Base-by-base conservation (phyloP, 2,888 invertebrate genomes). In the Caenorhabditis imperialis region DNA sequence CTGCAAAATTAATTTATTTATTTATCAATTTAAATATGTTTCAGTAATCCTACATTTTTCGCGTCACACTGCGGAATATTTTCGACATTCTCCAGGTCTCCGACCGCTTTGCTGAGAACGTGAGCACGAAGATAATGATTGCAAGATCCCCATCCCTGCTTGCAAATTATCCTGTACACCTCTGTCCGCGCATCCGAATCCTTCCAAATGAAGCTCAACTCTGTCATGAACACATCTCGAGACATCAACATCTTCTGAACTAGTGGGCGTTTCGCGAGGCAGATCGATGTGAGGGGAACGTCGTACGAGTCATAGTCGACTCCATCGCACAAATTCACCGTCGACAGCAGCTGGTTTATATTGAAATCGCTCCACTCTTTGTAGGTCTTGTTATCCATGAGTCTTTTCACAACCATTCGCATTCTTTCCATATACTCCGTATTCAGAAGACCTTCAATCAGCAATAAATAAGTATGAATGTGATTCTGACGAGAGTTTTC, bases 241-340 rank as follows among this genome's bases (percentile, higher is more conserved):
- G 57, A 45, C 3, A 20, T 37, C 1, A 70, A 35, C 42, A 75
- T 30, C 35, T 54, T 69, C 16, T 42, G 30, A 14, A 61, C 62
- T 0, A 75, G 42, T 7, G 69, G 69, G 0, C 75, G 57, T 25
- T 73, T 60, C 12, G 61, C 16, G 1, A 73, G 44, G 23, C 67
- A 54, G 2, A 67, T 38, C 14, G 25, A 16, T 3, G 18, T 14
- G 4, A 60, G 20, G 16, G 57, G 33, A 7, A 63, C 27, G 3
- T 75, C 75, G 25, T 75, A 67, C 1, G 61, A 50, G 50, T 75
- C 75, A 33, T 58, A 75, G 1, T 62, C 50, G 10, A 63, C 23
- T 2, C 7, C 8, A 3, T 30, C 30, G 30, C 14, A 55, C 6
- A 1, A 2, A 33, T 75, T 75, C 1, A 55, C 61, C 2, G 65